Percentiles rank a stretch among this genome's conserved stretches.
Evolutionary conservation across 2,888 invertebrate genomes (phyloP).

Genomic region (Prosopocoilus inquinatus): DNA sequence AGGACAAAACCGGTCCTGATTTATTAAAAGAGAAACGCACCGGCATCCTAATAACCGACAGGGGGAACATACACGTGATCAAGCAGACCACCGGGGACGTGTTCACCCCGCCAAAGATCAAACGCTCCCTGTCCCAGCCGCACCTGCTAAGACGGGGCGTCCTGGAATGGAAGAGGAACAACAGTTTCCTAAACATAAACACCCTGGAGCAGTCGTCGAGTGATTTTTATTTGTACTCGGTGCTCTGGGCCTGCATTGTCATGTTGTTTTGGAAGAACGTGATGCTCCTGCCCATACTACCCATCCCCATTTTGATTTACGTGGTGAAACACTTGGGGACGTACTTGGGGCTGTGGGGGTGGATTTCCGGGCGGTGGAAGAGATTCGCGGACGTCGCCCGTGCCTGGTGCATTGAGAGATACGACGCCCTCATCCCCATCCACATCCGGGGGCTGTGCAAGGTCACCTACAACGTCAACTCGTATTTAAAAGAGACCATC

Average conservation of each 20-base stretch:
- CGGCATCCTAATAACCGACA: constrained; percentile 40
- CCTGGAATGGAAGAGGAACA: constrained; percentile 15
- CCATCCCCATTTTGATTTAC: constrained; percentile 75
- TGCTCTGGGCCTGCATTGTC: constrained; percentile 78
- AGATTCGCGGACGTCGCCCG: constrained; percentile 39
- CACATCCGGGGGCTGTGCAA: constrained; percentile 76
- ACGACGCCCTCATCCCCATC: constrained; percentile 69
- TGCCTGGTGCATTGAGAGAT: constrained; percentile 65
- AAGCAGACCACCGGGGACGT: constrained; percentile 26
- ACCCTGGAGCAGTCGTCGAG: constrained; percentile 45
- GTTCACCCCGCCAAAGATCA: constrained; percentile 32
- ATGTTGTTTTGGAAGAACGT: constrained; percentile 86
- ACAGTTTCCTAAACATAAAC: constrained; percentile 8
- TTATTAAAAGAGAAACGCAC: constrained; percentile 24
- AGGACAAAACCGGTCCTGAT: constrained; percentile 28
- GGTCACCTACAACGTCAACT: constrained; percentile 64
- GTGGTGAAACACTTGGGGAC: constrained; percentile 56
- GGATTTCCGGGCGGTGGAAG: constrained; percentile 46
- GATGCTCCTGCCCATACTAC: constrained; percentile 75
- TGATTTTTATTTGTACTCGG: constrained; percentile 69
- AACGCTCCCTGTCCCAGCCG: constrained; percentile 45
- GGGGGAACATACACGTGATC: constrained; percentile 39
- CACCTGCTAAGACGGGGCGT: constrained; percentile 10
- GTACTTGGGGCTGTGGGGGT: constrained; percentile 57
- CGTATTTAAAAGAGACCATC: constrained; percentile 60